Percentiles rank a stretch among this genome's conserved stretches.
Conservation (phyloP, 64 coral and sea anemone genomes). For the Stylophora pistillata region DNA sequence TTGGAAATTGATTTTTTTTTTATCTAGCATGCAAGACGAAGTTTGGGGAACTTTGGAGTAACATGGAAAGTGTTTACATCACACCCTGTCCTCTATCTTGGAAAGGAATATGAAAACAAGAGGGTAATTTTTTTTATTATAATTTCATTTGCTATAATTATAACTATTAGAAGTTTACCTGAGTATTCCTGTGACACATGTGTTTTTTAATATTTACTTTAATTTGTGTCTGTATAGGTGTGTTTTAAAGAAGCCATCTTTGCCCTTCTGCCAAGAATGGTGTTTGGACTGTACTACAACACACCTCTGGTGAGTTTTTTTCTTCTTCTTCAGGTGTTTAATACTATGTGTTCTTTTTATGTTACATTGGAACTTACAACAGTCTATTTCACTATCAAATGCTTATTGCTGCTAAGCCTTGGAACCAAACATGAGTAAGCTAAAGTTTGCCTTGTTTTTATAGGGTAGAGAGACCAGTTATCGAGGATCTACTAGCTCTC, state of each 20-base stretch:
- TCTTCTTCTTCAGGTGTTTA: neutral
- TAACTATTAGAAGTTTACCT: neutral
- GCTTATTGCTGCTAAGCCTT: too few species aligned
- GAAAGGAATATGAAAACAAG: slow-evolving; percentile 59
- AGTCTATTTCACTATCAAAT: too few species aligned
- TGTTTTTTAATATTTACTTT: neutral
- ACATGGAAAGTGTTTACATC: slow-evolving; percentile 72
- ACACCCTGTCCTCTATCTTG: slow-evolving; percentile 64
- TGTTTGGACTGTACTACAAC: slow-evolving; percentile 95
- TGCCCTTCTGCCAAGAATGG: slow-evolving; percentile 87
- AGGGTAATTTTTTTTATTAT: slow-evolving; percentile 11
- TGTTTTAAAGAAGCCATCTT: slow-evolving; percentile 94
- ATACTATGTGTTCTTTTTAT: neutral
- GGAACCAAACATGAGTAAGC: too few species aligned
- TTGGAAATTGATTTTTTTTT: neutral
- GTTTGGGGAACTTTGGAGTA: slow-evolving; percentile 76
- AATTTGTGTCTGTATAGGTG: slow-evolving; percentile 49
- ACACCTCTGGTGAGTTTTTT: slow-evolving; percentile 78
- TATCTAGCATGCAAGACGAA: slow-evolving; percentile 44
- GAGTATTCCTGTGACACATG: neutral
- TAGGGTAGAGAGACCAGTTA: too few species aligned
- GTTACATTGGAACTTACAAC: too few species aligned
- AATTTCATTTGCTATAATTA: neutral
- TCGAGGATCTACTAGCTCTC: too few species aligned
- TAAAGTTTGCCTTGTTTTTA: too few species aligned